Evolutionary conservation across 2,797 vertebrate species (phyloP), one percentile per base, ranked within the genome.

Genomic region (Hydrocynus forskahlii): DNA sequence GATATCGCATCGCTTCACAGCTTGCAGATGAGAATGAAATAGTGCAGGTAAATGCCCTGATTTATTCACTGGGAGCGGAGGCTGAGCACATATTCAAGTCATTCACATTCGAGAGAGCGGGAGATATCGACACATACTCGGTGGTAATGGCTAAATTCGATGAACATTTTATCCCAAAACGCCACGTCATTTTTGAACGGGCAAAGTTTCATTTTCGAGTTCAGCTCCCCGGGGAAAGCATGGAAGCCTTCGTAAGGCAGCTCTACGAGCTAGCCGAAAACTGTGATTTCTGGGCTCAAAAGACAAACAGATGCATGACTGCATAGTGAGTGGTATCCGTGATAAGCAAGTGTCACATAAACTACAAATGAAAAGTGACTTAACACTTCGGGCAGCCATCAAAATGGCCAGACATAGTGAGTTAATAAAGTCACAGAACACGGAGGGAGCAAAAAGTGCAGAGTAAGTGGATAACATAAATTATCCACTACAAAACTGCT

Each of bases 41-140:
- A 29, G 29, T 29, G 29, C 29, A 29, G 29, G 29, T 29, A 29
- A 29, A 29, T 29, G 29, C 29, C 29, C 29, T 29, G 29, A 29
- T 29, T 29, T 29, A 29, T 29, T 29, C 29, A 29, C n/a, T 67
- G 76, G 73, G 57, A 66, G 60, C 60, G 16, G 60, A 76, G 60
- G 75, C 75, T 10, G 45, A 76, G 75, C 75, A 66, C 75, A 76
- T 76, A 76, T 76, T 76, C 75, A 76, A 52, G 40, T 50, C 75
- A 48, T 76, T 76, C 52, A 57, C 21, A 50, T 72, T 55, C 12
- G 17, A 14, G 16, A 72, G 29, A 2, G 48, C n/a, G n/a, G 70
- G 21, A 29, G 75, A 66, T 45, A 17, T 0, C 21, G 19, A 66
- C 19, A 66, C 40, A 66, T 52, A 76, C 25, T 0, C 13, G 0